Evolutionary conservation across 2,797 vertebrate species (phyloP).

Genomic region (Gallinago solitaria): DNA sequence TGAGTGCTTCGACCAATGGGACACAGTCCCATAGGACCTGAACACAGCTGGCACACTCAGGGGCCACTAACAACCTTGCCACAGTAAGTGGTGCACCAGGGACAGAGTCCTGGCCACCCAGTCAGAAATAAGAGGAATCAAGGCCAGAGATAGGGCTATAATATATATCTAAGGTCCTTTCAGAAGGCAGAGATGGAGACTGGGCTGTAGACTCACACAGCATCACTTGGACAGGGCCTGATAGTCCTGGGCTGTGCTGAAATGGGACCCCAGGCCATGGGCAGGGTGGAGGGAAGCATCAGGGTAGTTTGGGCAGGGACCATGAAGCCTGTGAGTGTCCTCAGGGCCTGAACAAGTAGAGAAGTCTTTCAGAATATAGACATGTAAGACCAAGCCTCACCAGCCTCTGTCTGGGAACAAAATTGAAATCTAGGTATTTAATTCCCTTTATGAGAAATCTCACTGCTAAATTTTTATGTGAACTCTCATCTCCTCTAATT

Average conservation of each 20-base stretch:
- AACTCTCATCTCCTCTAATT: neutral
- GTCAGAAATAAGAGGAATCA: neutral
- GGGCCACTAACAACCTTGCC: neutral
- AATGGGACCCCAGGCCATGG: neutral
- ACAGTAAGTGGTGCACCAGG: neutral
- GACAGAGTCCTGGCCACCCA: neutral
- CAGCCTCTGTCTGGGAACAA: neutral
- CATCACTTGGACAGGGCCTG: no score
- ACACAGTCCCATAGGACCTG: neutral
- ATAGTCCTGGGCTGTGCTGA: neutral
- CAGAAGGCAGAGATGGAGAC: neutral
- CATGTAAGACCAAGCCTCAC: neutral
- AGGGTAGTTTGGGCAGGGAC: neutral
- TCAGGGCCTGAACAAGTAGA: neutral
- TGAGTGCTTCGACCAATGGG: neutral
- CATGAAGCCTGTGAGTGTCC: rapidly evolving
- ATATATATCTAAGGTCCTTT: neutral
- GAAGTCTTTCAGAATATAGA: neutral
- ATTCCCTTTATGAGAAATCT: neutral
- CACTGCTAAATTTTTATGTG: neutral
- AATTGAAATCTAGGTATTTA: neutral
- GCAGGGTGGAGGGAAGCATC: rapidly evolving
- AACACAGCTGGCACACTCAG: neutral
- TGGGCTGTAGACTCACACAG: rapidly evolving
- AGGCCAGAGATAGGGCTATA: neutral